These are phyloP conservation scores for Cassiopea xamachana DNA, from an alignment of 30 jellyfish, hydroid and myxozoan species.

Conservation along the genomic window DNA sequence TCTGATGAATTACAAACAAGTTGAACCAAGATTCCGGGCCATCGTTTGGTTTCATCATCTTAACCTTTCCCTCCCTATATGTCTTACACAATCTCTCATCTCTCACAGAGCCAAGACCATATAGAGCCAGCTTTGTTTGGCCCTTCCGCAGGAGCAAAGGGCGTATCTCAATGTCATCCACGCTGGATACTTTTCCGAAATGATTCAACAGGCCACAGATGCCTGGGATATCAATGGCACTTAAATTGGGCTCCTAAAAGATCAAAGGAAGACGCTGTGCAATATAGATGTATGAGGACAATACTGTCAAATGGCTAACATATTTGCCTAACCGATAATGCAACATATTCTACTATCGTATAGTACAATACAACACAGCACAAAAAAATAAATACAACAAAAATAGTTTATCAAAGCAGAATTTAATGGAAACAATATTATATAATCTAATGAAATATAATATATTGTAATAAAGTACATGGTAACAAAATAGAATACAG, in stretches of 20 bases:
- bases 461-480: no score
- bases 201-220: slow-evolving; percentile 92
- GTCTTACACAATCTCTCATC: slow-evolving; percentile 91
- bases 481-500: no score
- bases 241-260: slow-evolving; percentile 87
- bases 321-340: no score
- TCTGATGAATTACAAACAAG: slow-evolving; percentile 95
- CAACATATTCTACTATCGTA: no score
- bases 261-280: no score
- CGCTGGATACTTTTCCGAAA: slow-evolving; percentile 88
- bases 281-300: no score
- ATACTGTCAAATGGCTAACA: no score
- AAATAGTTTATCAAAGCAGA: no score
- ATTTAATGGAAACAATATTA: no score
- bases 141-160: slow-evolving; percentile 95
- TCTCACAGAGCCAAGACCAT: slow-evolving; percentile 98
- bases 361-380: no score
- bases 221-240: slow-evolving; percentile 96
- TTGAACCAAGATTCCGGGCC: slow-evolving; percentile 92
- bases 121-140: slow-evolving; percentile 89
- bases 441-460: no score
- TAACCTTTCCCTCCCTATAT: slow-evolving; percentile 72
- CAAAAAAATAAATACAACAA: no score
- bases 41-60: slow-evolving; percentile 92
- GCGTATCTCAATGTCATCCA: slow-evolving; percentile 87